Percentiles rank a stretch among this genome's conserved stretches.
Evolutionary conservation across 2,888 invertebrate species (phyloP).

Genomic region (Synergus japonicus): DNA sequence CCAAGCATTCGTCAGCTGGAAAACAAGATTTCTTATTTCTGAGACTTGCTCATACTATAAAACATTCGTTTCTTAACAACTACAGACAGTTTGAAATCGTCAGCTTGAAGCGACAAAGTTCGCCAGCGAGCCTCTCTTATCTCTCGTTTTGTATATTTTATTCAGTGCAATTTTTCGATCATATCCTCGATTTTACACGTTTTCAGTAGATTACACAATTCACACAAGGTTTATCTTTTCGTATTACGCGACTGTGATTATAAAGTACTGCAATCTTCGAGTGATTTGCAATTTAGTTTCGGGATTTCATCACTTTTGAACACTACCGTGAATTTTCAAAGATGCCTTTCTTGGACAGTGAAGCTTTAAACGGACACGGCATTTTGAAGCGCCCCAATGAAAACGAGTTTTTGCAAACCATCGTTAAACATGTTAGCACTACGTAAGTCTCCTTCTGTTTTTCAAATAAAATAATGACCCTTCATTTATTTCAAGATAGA

Average conservation of each 20-base stretch:
- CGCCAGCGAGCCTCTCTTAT: background rate
- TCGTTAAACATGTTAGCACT: constrained; percentile 62
- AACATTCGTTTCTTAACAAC: constrained; percentile 50
- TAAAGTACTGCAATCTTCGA: constrained; percentile 33
- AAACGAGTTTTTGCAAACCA: constrained; percentile 67
- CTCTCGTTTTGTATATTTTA: constrained; percentile 12
- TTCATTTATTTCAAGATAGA: background rate
- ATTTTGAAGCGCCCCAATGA: constrained; percentile 65
- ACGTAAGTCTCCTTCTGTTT: constrained; percentile 58
- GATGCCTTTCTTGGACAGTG: constrained; percentile 66
- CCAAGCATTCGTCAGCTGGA: constrained; percentile 56
- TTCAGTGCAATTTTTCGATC: constrained; percentile 21
- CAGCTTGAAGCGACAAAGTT: constrained; percentile 23
- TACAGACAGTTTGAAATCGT: constrained; percentile 51
- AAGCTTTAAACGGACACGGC: constrained; percentile 61
- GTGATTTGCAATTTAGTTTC: constrained; percentile 13
- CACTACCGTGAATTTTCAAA: background rate
- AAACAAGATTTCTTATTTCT: constrained; percentile 53
- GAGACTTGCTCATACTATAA: constrained; percentile 52
- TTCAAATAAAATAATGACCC: background rate
- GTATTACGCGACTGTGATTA: constrained; percentile 28
- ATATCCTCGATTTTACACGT: background rate
- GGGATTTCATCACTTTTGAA: constrained; percentile 12
- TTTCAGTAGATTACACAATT: background rate
- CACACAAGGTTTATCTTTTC: constrained; percentile 1